Evolutionary conservation across 2,113 vertebrate species (phyloP), one percentile per base, ranked within the genome.

Genomic region (Platanista minor): DNA sequence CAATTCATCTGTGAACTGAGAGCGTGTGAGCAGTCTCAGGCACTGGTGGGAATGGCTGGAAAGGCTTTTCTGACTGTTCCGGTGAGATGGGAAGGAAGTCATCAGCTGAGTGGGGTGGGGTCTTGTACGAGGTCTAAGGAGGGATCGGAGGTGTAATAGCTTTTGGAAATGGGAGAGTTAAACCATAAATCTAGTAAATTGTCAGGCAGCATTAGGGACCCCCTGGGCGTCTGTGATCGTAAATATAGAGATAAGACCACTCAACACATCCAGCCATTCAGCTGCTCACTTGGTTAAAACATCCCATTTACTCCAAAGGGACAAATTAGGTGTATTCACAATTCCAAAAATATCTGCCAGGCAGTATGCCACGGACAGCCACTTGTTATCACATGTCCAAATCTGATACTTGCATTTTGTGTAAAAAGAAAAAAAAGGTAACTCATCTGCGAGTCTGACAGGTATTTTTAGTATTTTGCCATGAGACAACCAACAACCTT

Each of bases 201-300:
- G 9, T 29, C 49, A 8, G 36, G 59, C 41, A 81, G n/a, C 83
- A 23, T 54, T 3, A 54, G 75, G 84, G 52, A 23, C 29, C 12
- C 43, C 21, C 29, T 41, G 77, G 64, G 36, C 6, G 5, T 85
- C 61, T n/a, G n/a, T 5, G 39, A 57, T 67, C 72, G 33, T 27
- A 75, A 81, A 86, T 33, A 43, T 11, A 20, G 54, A 69, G 92
- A 81, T 33, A 94, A 90, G 39, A 6, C n/a, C 59, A 72, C 61
- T 23, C 39, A 52, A 18, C 36, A 14, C 27, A 46, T 61, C 29
- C 41, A 6, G 6, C 12, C 78, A 27, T 62, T 33, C 75, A 62
- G 21, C 61, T 54, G 52, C 84, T 52, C 25, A 0, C 43, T 49
- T 61, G 54, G 31, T 59, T 29, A 23, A 89, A 39, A 46, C 43